Evolutionary conservation across 1,140 invertebrate species (phyloP).

Genomic region (Aphelinus atriplicis): DNA sequence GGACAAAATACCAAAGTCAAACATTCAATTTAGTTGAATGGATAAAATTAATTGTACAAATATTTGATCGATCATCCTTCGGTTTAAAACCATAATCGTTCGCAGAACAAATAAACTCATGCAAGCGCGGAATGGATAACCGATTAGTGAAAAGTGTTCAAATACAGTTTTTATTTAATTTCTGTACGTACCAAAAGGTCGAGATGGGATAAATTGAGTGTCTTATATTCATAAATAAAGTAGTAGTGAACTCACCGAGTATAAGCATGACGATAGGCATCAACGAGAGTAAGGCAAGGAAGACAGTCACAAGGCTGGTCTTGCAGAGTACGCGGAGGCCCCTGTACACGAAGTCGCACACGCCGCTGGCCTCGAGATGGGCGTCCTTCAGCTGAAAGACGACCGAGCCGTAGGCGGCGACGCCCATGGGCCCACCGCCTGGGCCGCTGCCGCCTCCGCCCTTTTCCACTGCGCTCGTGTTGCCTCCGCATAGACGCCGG

Average conservation of each 20-base stretch:
- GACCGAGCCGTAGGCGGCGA: constrained; percentile 80
- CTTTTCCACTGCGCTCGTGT: constrained; percentile 63
- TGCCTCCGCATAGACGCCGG: constrained; percentile 73
- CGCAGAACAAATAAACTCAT: no score
- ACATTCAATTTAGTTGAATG: no score
- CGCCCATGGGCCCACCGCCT: constrained; percentile 58
- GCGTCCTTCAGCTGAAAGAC: constrained; percentile 85
- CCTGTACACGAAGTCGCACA: constrained; percentile 80
- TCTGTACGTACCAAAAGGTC: no score
- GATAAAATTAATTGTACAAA: no score
- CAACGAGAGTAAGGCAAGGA: constrained; percentile 72
- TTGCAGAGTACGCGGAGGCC: constrained; percentile 79
- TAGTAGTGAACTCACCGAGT: constrained; percentile 70
- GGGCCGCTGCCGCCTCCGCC: constrained; percentile 42
- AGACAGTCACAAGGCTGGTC: constrained; percentile 76
- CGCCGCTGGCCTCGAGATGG: constrained; percentile 79
- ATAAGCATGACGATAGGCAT: constrained; percentile 78
- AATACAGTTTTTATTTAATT: no score
- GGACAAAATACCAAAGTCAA: no score
- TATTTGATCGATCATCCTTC: no score
- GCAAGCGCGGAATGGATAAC: no score
- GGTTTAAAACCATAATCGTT: no score
- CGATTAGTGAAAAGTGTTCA: no score
- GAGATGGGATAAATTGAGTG: no score
- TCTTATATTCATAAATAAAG: no score